Evolutionary conservation across 2,113 vertebrate species (phyloP).

Genomic region (Callorhinus ursinus): DNA sequence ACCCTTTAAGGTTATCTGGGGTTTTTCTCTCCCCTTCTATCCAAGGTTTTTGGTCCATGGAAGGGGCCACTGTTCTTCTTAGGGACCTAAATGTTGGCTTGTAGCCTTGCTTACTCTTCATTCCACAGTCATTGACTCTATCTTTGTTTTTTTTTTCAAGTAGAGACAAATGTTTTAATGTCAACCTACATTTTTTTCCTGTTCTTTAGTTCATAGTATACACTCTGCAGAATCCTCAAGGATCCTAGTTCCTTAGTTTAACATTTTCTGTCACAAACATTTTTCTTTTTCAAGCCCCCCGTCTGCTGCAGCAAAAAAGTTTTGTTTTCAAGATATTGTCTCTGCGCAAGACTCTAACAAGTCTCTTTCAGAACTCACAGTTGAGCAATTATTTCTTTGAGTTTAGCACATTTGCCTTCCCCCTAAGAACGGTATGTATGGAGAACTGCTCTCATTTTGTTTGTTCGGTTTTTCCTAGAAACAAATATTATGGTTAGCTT

Average conservation of each 20-base stretch:
- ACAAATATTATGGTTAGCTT: background rate
- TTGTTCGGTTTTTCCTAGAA: background rate
- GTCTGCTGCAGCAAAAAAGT: background rate
- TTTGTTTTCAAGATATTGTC: background rate
- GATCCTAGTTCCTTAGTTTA: background rate
- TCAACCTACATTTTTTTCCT: background rate
- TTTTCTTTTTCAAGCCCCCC: background rate
- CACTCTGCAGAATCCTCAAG: background rate
- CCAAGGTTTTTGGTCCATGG: background rate
- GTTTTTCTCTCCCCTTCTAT: background rate
- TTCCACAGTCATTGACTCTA: background rate
- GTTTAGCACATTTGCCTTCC: background rate
- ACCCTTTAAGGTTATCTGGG: background rate
- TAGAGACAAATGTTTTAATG: background rate
- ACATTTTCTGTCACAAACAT: background rate
- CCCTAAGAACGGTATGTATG: background rate
- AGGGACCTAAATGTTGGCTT: background rate
- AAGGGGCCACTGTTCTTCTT: background rate
- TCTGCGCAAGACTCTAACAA: background rate
- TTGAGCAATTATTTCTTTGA: background rate
- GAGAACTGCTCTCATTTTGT: background rate
- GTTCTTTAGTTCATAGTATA: background rate
- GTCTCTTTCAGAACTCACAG: background rate
- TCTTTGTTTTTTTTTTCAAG: background rate
- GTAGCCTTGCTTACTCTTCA: background rate